Percentiles rank a stretch among this genome's conserved stretches.
phyloP scores from a whole-genome alignment of 2,888 invertebrate species.

The Calliopum simillimum region DNA sequence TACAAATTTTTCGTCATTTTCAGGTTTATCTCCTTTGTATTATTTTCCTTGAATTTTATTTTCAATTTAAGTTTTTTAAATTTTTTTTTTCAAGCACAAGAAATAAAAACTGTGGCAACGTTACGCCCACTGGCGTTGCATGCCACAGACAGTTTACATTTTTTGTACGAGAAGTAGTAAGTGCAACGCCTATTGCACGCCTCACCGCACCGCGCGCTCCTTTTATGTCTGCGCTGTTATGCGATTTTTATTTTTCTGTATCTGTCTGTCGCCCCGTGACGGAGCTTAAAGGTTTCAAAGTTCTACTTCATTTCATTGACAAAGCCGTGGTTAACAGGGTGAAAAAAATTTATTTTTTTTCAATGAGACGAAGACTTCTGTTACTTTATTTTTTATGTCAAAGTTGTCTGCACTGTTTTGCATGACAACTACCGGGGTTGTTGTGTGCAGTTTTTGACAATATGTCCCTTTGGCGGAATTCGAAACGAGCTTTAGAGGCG shows the following conservation, averaged over 20 bases:
- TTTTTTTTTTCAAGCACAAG: background rate
- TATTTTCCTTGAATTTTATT: background rate
- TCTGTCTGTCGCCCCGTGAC: too few species aligned
- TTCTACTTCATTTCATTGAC: background rate
- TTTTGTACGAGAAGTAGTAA: too few species aligned
- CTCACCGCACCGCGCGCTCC: too few species aligned
- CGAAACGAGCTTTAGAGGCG: too few species aligned
- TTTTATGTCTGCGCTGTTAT: too few species aligned
- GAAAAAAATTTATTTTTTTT: too few species aligned
- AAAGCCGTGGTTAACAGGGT: background rate
- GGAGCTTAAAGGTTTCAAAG: background rate
- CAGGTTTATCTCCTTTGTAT: background rate
- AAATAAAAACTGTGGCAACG: background rate
- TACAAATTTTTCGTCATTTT: background rate
- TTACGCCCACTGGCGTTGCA: slow-evolving; percentile 23
- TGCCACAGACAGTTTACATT: slow-evolving; percentile 7
- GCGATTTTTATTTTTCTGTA: too few species aligned
- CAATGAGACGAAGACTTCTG: too few species aligned
- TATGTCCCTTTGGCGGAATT: too few species aligned
- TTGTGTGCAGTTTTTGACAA: background rate
- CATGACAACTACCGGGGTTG: background rate
- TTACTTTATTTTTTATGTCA: background rate
- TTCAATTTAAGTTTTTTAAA: background rate
- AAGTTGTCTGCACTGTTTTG: slow-evolving; percentile 13
- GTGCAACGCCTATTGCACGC: too few species aligned